Conservation (phyloP, 2,113 vertebrate species). For the Heloderma charlesbogerti region DNA sequence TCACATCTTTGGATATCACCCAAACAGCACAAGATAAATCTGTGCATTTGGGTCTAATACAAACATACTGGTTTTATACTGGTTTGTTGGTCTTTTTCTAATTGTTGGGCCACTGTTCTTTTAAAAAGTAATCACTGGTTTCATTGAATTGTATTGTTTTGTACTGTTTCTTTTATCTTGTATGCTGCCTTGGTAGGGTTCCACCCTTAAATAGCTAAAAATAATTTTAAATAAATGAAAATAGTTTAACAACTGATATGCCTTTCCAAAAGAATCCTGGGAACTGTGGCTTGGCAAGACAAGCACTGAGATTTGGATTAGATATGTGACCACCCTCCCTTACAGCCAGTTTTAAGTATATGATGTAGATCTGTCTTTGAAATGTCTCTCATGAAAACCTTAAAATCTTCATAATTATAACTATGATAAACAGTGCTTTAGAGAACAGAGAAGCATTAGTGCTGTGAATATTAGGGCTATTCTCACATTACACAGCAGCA, state of each 20-base stretch:
- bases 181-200: too few species aligned
- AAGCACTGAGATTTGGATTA: neutral
- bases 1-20: too few species aligned
- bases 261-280: neutral
- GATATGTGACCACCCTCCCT: neutral
- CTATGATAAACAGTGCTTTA: neutral
- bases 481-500: neutral
- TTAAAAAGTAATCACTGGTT: too few species aligned
- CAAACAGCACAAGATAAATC: too few species aligned
- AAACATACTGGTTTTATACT: neutral
- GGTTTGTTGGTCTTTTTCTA: neutral
- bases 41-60: too few species aligned
- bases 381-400: neutral
- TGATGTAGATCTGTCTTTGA: neutral
- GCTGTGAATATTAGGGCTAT: neutral
- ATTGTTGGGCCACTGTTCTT: too few species aligned
- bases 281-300: neutral
- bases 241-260: too few species aligned
- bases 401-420: neutral
- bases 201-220: too few species aligned
- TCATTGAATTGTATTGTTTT: too few species aligned
- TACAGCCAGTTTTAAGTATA: neutral
- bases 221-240: too few species aligned
- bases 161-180: too few species aligned
- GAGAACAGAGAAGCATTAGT: neutral